Percentiles rank a stretch among this genome's conserved stretches.
Conservation (phyloP, 2,113 vertebrate genomes). For the Microtus oregoni region DNA sequence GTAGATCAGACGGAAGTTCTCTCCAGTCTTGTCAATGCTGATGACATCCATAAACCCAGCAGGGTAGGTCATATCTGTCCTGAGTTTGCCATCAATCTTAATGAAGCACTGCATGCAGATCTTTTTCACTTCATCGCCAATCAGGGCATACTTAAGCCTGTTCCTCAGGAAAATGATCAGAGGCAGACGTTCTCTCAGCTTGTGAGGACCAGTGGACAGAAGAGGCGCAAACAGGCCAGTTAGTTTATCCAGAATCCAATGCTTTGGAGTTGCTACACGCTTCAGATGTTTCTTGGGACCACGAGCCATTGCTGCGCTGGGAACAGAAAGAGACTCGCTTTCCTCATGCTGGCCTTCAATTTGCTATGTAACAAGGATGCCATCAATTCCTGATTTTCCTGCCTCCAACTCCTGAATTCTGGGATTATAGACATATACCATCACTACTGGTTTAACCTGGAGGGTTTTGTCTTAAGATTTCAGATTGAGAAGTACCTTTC, state of each 20-base stretch:
- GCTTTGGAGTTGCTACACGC: too few relatives aligned
- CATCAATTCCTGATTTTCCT: background rate
- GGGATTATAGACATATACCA: background rate
- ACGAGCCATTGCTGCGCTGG: too few relatives aligned
- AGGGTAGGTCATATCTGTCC: too few relatives aligned
- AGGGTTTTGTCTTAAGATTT: background rate
- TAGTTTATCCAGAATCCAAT: too few relatives aligned
- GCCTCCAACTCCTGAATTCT: background rate
- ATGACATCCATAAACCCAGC: too few relatives aligned
- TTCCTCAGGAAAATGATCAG: slow-evolving; percentile 97
- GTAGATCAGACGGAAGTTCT: too few relatives aligned
- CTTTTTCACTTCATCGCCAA: slow-evolving; percentile 98
- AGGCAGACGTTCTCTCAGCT: slow-evolving; percentile 97
- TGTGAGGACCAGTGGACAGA: slow-evolving; percentile 98
- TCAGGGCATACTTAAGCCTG: slow-evolving; percentile 97
- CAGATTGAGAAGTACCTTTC: background rate
- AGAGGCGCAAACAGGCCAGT: slow-evolving; percentile 89
- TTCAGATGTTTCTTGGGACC: too few relatives aligned
- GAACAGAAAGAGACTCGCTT: too few relatives aligned
- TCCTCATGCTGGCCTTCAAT: background rate
- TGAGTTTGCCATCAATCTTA: too few relatives aligned
- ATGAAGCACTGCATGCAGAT: slow-evolving; percentile 89
- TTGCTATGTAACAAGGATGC: background rate
- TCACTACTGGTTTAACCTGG: background rate
- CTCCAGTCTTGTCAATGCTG: too few relatives aligned